Percentiles rank a stretch among this genome's conserved stretches.
Evolutionary conservation across 1,140 invertebrate genomes (phyloP).

Genomic region (Drosophila melanogaster): DNA sequence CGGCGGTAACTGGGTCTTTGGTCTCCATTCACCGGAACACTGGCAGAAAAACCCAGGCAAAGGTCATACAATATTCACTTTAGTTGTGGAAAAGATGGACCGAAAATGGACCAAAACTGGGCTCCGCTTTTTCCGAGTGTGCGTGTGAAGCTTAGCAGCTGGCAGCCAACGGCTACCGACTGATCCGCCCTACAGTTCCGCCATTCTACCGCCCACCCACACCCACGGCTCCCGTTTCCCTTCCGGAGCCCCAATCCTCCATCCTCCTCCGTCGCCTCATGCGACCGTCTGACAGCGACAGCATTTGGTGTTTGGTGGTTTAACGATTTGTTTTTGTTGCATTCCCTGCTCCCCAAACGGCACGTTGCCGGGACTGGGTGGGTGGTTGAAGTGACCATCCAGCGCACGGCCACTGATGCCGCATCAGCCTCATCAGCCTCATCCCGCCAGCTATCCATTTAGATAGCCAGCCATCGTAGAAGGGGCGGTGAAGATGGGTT

Average conservation of each 20-base stretch:
- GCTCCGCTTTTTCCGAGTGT: slow-evolving; percentile 5
- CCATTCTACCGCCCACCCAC: slow-evolving; percentile 15
- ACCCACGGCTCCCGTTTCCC: neutral
- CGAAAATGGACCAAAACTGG: too few relatives aligned
- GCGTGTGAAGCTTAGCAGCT: slow-evolving; percentile 72
- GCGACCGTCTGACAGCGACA: slow-evolving; percentile 58
- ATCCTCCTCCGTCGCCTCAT: slow-evolving; percentile 2
- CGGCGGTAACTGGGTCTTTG: neutral
- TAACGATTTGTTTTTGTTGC: slow-evolving; percentile 68
- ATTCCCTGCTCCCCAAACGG: slow-evolving; percentile 1
- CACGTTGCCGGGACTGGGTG: neutral
- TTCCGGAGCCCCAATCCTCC: neutral
- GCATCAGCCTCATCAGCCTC: slow-evolving; percentile 1
- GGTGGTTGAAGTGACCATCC: slow-evolving; percentile 7
- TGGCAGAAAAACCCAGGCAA: neutral
- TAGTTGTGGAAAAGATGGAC: too few relatives aligned
- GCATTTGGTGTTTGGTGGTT: slow-evolving; percentile 80
- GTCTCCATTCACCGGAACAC: neutral
- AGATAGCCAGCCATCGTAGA: too few relatives aligned
- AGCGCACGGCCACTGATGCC: slow-evolving; percentile 15
- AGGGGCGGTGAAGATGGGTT: slow-evolving; percentile 21
- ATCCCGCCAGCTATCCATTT: too few relatives aligned
- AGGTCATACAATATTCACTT: neutral
- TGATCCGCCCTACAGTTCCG: slow-evolving; percentile 10
- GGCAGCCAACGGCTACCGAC: slow-evolving; percentile 24